Evolutionary conservation across 2,888 invertebrate species (phyloP).

Genomic region (Mellilla xanthometata): DNA sequence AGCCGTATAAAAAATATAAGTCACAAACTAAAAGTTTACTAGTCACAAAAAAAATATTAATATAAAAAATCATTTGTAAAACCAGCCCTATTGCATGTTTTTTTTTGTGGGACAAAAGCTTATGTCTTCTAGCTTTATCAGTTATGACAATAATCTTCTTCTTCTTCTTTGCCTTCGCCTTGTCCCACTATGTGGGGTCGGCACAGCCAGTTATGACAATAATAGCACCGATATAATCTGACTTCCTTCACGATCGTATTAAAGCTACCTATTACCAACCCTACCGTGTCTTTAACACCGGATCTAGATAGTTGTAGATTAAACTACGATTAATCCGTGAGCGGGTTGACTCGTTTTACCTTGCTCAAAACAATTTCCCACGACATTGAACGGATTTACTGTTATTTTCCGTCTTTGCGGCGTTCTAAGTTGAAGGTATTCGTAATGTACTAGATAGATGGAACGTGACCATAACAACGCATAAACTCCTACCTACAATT

Average conservation of each 20-base stretch:
- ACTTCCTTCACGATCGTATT: conserved; percentile 8
- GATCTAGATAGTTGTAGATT: conserved; percentile 67
- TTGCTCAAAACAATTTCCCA: conserved; percentile 70
- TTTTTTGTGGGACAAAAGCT: too few species aligned
- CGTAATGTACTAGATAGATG: conserved; percentile 29
- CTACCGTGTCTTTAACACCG: conserved; percentile 57
- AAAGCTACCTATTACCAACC: conserved; percentile 24
- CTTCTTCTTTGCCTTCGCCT: too few species aligned
- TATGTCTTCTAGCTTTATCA: conserved; percentile 12
- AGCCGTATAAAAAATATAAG: too few species aligned
- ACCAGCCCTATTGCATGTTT: too few species aligned
- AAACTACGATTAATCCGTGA: conserved; percentile 63
- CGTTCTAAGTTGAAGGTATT: conserved; percentile 23
- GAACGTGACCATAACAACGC: conserved; percentile 45
- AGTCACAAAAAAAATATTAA: too few species aligned
- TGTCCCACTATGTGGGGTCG: too few species aligned
- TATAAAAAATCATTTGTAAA: too few species aligned
- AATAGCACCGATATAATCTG: not conserved
- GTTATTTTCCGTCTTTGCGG: conserved; percentile 51
- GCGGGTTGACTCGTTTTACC: conserved; percentile 61
- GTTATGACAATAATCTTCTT: too few species aligned
- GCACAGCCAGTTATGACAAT: too few species aligned
- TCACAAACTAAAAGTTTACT: too few species aligned
- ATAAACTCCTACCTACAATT: conserved; percentile 12
- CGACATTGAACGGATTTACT: conserved; percentile 77